Evolutionary conservation across 2,113 vertebrate genomes (phyloP).

Genomic region (Tichodroma muraria): DNA sequence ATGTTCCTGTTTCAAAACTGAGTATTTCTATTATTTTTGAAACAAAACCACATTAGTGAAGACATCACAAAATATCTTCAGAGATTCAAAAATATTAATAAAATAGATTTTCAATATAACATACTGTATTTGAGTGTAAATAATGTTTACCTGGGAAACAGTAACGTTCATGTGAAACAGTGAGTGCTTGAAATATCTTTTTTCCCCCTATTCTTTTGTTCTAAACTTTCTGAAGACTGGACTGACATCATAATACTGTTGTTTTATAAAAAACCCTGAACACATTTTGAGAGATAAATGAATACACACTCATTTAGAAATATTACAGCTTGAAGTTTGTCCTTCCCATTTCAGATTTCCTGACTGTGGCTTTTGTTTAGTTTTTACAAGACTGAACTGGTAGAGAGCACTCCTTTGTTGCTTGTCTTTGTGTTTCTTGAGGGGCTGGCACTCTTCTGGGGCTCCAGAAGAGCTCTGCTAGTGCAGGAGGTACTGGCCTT

Average conservation of each 20-base stretch:
- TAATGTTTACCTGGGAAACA: not conserved
- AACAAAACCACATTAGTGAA: not conserved
- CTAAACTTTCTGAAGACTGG: not conserved
- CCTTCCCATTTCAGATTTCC: not conserved
- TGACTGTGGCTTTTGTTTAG: not conserved
- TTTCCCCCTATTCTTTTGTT: not conserved
- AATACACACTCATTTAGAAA: not conserved
- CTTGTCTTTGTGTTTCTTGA: not conserved
- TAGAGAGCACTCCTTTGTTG: not conserved
- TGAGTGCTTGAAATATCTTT: not conserved
- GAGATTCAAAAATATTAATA: not conserved
- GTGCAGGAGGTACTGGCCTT: not conserved
- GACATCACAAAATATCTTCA: not conserved
- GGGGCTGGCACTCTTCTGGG: not conserved
- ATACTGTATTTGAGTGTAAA: not conserved
- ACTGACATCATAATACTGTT: not conserved
- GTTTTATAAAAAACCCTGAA: not conserved
- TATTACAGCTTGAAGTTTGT: not conserved
- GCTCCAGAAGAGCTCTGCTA: not conserved
- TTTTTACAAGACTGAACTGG: not conserved
- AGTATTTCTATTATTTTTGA: not conserved
- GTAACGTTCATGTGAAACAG: not conserved
- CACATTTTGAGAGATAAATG: not conserved
- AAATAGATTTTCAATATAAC: not conserved
- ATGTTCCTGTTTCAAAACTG: not conserved